These are phyloP conservation scores for Delphinapterus leucas DNA, from an alignment of 2,113 vertebrate species.

Conservation along the genomic window DNA sequence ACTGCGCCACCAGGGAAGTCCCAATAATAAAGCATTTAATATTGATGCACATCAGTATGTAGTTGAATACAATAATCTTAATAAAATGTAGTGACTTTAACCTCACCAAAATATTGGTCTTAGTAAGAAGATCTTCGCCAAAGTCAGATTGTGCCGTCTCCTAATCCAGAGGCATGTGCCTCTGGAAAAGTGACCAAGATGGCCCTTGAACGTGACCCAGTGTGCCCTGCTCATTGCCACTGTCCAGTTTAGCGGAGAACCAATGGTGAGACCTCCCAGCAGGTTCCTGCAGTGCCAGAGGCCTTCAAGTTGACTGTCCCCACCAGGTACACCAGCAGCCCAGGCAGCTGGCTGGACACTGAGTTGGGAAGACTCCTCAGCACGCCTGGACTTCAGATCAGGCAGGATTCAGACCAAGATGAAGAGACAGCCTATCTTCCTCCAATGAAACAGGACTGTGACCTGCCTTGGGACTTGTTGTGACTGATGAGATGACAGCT, in stretches of 20 bases:
- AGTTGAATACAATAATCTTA: not conserved
- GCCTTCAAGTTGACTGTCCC: not conserved
- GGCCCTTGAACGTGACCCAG: not conserved
- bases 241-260: not conserved
- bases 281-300: not conserved
- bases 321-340: not conserved
- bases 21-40: not conserved
- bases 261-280: not conserved
- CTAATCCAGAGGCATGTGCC: not conserved
- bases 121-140: not conserved
- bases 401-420: not conserved
- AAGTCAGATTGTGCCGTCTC: not conserved
- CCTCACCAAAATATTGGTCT: not conserved
- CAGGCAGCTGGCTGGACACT: not conserved
- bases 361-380: not conserved
- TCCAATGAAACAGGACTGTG: not conserved
- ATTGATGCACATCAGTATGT: not conserved
- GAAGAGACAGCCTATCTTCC: not conserved
- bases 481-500: no score
- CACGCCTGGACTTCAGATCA: not conserved
- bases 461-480: no score
- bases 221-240: not conserved
- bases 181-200: not conserved
- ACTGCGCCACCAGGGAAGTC: no score
- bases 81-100: not conserved